Base-by-base conservation (phyloP, 2,113 vertebrate genomes). In the Epinephelus moara region DNA sequence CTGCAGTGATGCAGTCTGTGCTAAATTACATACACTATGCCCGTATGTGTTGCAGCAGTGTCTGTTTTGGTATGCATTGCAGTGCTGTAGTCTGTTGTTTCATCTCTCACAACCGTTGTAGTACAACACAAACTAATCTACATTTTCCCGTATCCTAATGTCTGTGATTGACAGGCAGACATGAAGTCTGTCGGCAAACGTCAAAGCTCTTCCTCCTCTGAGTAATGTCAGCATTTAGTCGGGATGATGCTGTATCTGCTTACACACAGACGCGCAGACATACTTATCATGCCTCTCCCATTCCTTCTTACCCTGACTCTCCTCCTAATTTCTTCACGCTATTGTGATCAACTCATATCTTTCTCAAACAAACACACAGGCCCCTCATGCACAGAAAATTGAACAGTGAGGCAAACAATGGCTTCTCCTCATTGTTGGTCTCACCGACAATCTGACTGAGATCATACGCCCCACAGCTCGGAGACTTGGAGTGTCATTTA, bases 111-210 rank as follows among this genome's bases (percentile, higher is more conserved):
- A 9, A 7, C 40, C 23, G 37, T 50, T 64, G 71, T 55, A 21
- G 33, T 30, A 76, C 25, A 37, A 27, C 25, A 42, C 21, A 21
- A 64, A 68, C 23, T 68, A 11, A 74, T 74, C 25, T 25, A n/a
- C 63, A 18, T 50, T 15, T 40, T 9, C 21, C 45, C 56, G 11
- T 56, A 14, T 27, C 1, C 13, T 45, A 5, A 30, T 80, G 13
- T 45, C 57, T 27, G 52, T 55, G 59, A 71, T 49, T 52, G 72
- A 81, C 76, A 62, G 59, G 19, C 7, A 70, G 77, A 70, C 62
- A 53, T 4, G 23, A n/a, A 33, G 78, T 60, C 64, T 80, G 71
- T 53, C 4, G 1, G 66, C n/a, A 19, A 47, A 37, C 15, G 15
- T 45, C n/a, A 60, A 25, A 57, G 68, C 37, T 71, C 42, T 13